Conservation (phyloP, 2,888 invertebrate species). For the Drosophila infuscata region DNA sequence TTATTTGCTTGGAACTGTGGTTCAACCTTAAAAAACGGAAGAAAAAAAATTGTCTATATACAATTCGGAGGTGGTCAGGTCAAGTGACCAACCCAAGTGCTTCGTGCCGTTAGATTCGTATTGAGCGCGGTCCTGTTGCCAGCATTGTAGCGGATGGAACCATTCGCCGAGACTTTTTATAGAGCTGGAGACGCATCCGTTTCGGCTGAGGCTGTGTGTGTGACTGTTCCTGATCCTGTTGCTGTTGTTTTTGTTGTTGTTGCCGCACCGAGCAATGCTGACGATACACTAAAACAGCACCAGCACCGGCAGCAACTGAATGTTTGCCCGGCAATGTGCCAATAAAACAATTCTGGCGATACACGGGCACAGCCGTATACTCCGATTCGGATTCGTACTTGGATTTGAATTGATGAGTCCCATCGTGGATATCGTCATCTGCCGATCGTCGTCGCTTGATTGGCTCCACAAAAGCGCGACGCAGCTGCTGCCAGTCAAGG, state of each 20-base stretch:
- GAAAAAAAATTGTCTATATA: conserved; percentile 27
- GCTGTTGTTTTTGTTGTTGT: conserved; percentile 21
- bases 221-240: not conserved
- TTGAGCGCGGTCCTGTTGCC: conserved; percentile 39
- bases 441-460: conserved; percentile 33
- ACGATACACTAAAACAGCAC: conserved; percentile 37
- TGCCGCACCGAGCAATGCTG: conserved; percentile 29
- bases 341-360: conserved; percentile 83
- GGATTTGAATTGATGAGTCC: too few species aligned
- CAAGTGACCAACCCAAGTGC: not conserved
- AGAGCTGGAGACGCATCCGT: conserved; percentile 31
- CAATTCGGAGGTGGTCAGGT: not conserved
- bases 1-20: conserved; percentile 36
- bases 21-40: conserved; percentile 32
- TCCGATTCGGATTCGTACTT: conserved; percentile 11
- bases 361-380: conserved; percentile 72
- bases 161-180: conserved; percentile 17
- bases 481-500: conserved; percentile 62
- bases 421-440: not conserved
- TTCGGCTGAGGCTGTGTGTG: conserved; percentile 23
- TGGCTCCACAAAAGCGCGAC: conserved; percentile 35
- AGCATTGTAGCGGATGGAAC: conserved; percentile 6
- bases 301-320: not conserved
- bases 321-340: conserved; percentile 63
- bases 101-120: conserved; percentile 50